These are phyloP conservation scores for Drosophila parabipectinata DNA, from an alignment of 1,140 invertebrate genomes.

Conservation along the genomic window DNA sequence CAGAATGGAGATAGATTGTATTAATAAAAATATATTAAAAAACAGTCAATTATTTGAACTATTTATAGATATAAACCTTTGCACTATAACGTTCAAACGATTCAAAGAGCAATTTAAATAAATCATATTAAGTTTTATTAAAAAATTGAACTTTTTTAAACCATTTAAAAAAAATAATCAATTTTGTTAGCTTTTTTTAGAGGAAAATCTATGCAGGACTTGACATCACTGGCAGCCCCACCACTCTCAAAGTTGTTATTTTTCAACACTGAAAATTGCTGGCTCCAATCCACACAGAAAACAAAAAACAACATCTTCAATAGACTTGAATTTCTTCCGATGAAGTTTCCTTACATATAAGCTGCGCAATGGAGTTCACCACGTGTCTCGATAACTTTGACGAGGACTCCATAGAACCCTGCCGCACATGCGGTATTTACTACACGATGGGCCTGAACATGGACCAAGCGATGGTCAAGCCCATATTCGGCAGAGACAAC, in stretches of 20 bases:
- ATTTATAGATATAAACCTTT: too few relatives aligned
- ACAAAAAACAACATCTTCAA: conserved; percentile 9
- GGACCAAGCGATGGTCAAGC: conserved; percentile 36
- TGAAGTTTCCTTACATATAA: not conserved
- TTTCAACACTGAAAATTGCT: not conserved
- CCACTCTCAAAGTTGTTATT: not conserved
- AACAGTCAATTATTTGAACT: too few relatives aligned
- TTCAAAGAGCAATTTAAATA: too few relatives aligned
- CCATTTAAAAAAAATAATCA: too few relatives aligned
- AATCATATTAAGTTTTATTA: too few relatives aligned
- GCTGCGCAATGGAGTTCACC: conserved; percentile 23
- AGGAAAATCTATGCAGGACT: not conserved
- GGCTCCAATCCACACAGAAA: not conserved
- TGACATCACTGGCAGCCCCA: not conserved
- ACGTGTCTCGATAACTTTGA: conserved; percentile 23
- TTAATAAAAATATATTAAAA: too few relatives aligned
- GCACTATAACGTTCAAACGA: too few relatives aligned
- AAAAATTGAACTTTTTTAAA: too few relatives aligned
- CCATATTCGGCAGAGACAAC: conserved; percentile 38
- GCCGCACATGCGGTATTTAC: conserved; percentile 72
- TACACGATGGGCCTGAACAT: conserved; percentile 29
- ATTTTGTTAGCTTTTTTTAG: not conserved
- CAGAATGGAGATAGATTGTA: too few relatives aligned
- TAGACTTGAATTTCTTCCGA: not conserved
- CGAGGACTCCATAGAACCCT: conserved; percentile 58